Evolutionary conservation across 2,888 invertebrate species (phyloP).

Genomic region (Drosophila hamatofila): DNA sequence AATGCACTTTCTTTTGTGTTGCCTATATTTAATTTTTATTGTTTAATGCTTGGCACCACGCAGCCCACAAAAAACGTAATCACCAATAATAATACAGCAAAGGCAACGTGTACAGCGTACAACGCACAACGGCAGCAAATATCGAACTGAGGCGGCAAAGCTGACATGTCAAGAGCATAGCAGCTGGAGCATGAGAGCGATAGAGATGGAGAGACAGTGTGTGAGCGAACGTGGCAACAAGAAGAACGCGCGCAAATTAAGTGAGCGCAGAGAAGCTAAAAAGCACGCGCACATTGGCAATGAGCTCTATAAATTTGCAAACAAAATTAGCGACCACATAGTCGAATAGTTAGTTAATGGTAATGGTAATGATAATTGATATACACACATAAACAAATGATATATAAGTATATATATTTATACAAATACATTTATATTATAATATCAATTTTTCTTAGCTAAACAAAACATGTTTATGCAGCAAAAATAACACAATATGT

Average conservation of each 20-base stretch:
- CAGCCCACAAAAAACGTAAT: conserved; percentile 26
- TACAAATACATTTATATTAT: not conserved
- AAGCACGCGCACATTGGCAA: conserved; percentile 38
- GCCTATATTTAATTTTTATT: conserved; percentile 11
- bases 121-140: conserved; percentile 55
- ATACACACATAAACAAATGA: not conserved
- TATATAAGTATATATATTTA: not conserved
- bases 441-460: not conserved
- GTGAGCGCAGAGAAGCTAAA: conserved; percentile 40
- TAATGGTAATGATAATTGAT: not conserved
- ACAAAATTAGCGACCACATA: not conserved
- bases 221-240: conserved; percentile 35
- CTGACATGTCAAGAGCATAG: conserved; percentile 41
- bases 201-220: conserved; percentile 33
- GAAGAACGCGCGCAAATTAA: conserved; percentile 51
- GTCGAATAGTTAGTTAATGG: not conserved
- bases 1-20: conserved; percentile 35
- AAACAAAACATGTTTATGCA: not conserved
- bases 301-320: not conserved
- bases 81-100: conserved; percentile 32
- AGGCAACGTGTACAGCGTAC: conserved; percentile 67
- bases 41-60: conserved; percentile 11
- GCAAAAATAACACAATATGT: not conserved
- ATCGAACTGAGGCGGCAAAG: conserved; percentile 48
- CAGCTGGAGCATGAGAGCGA: conserved; percentile 35